Conservation (phyloP, 2,797 vertebrate genomes). For the Microctenopoma stevenorrisi region DNA sequence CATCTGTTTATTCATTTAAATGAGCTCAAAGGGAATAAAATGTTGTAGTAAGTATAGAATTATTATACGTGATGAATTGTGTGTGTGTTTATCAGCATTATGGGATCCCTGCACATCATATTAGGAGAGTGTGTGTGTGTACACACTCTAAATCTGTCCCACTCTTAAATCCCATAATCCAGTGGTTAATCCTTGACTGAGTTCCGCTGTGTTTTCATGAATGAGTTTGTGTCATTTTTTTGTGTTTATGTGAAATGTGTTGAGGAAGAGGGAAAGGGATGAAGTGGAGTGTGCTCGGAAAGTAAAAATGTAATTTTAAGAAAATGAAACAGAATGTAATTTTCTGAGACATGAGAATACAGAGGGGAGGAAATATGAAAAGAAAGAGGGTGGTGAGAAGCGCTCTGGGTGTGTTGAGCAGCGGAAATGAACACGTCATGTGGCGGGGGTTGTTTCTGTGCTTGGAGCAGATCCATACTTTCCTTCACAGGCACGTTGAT, state of each 20-base stretch:
- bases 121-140: slow-evolving; percentile 23
- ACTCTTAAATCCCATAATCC: slow-evolving; percentile 76
- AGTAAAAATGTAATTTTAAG: background rate
- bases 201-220: slow-evolving; percentile 64
- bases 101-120: slow-evolving; percentile 1
- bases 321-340: too few species aligned
- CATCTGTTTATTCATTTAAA: background rate
- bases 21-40: background rate
- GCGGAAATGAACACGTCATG: slow-evolving; percentile 35
- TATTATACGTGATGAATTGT: background rate
- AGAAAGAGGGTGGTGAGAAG: background rate
- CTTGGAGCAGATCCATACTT: slow-evolving; percentile 50
- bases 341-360: background rate
- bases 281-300: background rate
- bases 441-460: slow-evolving; percentile 27
- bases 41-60: background rate
- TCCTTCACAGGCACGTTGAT: slow-evolving; percentile 30
- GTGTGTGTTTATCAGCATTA: background rate
- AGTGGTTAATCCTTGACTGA: slow-evolving; percentile 62
- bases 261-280: background rate
- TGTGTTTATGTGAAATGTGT: slow-evolving; percentile 33
- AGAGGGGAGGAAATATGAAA: background rate
- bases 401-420: slow-evolving; percentile 4
- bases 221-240: slow-evolving; percentile 62
- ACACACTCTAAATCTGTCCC: slow-evolving; percentile 58